Conservation (phyloP, 1,140 invertebrate species). For the Andricus grossulariae region DNA sequence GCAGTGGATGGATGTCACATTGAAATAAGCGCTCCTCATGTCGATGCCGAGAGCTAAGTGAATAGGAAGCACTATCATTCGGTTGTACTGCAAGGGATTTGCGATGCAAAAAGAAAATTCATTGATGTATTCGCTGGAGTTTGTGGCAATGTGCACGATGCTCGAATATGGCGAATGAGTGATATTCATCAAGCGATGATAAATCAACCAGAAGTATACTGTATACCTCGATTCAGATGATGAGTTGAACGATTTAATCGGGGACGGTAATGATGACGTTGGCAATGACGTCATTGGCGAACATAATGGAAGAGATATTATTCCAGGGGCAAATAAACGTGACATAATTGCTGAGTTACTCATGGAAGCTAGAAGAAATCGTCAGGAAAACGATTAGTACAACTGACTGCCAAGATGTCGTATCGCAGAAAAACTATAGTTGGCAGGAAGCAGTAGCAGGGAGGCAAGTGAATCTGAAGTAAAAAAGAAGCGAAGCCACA, state of each 20-base stretch:
- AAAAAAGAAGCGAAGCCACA: no score
- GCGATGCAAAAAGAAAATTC: no score
- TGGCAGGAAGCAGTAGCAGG: no score
- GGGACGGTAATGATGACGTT: neutral
- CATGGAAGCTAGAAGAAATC: neutral
- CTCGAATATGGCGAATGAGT: neutral
- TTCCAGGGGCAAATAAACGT: neutral
- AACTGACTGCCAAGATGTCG: no score
- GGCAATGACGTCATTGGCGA: neutral
- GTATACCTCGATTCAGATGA: no score
- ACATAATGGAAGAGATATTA: neutral
- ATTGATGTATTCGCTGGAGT: no score
- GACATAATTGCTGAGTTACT: neutral
- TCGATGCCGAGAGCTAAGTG: no score
- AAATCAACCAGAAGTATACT: neutral
- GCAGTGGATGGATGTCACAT: conserved; percentile 6
- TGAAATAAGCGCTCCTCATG: neutral
- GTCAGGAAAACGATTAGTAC: no score
- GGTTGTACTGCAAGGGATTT: conserved; percentile 33
- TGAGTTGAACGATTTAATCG: no score
- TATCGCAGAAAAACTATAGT: no score
- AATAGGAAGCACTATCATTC: conserved; percentile 35
- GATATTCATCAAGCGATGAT: neutral
- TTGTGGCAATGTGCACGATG: neutral
- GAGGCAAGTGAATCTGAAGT: no score